phyloP scores from a whole-genome alignment of 2,888 invertebrate species.

The Drosophila dives region DNA sequence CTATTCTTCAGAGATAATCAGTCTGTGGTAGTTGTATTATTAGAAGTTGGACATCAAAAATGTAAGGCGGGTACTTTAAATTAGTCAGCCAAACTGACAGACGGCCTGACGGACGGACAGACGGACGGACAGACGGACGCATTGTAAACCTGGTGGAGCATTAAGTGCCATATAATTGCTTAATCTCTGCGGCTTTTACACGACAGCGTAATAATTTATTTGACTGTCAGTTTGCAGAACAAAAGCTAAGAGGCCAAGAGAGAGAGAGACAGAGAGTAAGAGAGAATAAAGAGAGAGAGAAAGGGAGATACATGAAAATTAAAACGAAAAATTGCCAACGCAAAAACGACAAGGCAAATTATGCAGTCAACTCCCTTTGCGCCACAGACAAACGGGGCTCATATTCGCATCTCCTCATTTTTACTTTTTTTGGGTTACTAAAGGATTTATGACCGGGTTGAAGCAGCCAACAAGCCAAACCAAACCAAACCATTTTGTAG shows the following conservation, averaged over 20 bases:
- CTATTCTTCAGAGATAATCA: not conserved
- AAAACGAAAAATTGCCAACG: conserved; percentile 69
- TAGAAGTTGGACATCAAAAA: conserved; percentile 63
- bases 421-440: conserved; percentile 56
- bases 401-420: conserved; percentile 39
- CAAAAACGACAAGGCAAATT: conserved; percentile 75
- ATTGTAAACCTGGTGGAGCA: conserved; percentile 59
- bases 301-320: conserved; percentile 63
- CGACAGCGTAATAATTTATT: conserved; percentile 81
- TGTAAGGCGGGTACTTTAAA: conserved; percentile 59
- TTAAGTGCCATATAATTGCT: conserved; percentile 82
- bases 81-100: conserved; percentile 8
- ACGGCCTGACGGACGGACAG: not conserved
- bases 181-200: conserved; percentile 82
- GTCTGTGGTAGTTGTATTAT: not conserved
- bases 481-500: conserved; percentile 21
- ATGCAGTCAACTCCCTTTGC: conserved; percentile 74
- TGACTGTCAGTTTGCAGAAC: conserved; percentile 67
- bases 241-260: conserved; percentile 23
- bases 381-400: conserved; percentile 48
- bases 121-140: not conserved
- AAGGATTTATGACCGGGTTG: conserved; percentile 63
- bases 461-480: conserved; percentile 16
- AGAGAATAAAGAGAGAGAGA: not conserved
- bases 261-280: not conserved